phyloP scores from a whole-genome alignment of 2,797 vertebrate genomes.

The Peromyscus eremicus region DNA sequence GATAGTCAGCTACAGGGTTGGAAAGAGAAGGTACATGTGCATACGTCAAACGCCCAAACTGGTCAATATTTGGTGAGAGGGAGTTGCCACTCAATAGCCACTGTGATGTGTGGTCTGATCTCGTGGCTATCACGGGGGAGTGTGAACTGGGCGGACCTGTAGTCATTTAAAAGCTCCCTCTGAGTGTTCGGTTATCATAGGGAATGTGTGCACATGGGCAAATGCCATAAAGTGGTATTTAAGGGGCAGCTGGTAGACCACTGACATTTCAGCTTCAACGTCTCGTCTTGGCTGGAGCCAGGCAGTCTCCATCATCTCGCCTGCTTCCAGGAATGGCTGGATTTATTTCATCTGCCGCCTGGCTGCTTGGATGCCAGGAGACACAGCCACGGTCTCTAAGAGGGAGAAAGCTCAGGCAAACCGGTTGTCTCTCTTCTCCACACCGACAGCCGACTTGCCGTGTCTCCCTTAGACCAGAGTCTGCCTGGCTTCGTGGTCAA shows the following conservation, averaged over 20 bases:
- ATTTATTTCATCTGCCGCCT: background rate
- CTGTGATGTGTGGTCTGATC: background rate
- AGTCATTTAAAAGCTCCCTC: too few relatives aligned
- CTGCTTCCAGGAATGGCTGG: background rate
- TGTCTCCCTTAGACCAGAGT: accelerated
- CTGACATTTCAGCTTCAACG: background rate
- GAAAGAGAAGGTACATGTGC: background rate
- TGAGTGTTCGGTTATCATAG: too few relatives aligned
- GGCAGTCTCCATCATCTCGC: accelerated
- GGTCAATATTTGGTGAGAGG: accelerated
- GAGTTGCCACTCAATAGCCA: background rate
- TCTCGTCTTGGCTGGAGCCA: background rate
- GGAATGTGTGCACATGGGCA: accelerated
- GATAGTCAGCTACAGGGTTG: accelerated
- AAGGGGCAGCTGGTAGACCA: background rate
- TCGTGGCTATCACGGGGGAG: accelerated
- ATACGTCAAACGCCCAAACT: background rate
- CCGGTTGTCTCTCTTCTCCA: background rate
- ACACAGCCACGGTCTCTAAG: background rate
- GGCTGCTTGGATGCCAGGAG: background rate
- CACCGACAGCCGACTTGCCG: background rate
- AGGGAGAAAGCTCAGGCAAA: background rate
- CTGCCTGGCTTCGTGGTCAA: background rate
- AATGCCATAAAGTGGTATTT: background rate
- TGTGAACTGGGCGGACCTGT: background rate